Conservation (phyloP, 1,140 invertebrate species). For the Caerostris darwini region DNA sequence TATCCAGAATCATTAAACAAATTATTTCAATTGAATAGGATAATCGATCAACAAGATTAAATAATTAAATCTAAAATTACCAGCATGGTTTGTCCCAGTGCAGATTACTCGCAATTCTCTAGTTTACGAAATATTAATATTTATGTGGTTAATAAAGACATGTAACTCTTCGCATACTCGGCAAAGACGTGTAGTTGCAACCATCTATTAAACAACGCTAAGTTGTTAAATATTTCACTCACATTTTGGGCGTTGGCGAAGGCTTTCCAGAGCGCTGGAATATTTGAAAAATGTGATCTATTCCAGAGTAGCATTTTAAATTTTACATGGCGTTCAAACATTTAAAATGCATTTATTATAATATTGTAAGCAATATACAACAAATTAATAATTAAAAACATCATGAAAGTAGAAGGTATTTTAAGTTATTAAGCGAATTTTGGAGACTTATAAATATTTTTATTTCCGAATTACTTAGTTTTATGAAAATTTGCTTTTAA, state of each 20-base stretch:
- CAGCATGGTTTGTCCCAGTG: constrained; percentile 1
- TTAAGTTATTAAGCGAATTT: too few species aligned
- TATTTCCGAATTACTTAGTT: too few species aligned
- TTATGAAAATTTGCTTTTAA: too few species aligned
- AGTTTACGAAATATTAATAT: constrained; percentile 49
- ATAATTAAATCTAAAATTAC: constrained; percentile 49
- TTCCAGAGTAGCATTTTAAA: constrained; percentile 8
- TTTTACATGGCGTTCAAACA: not conserved
- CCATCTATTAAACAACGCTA: constrained; percentile 47
- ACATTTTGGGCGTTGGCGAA: constrained; percentile 28
- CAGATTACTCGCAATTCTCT: constrained; percentile 34
- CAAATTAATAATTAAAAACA: not conserved
- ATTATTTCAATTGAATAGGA: constrained; percentile 28
- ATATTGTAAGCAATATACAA: not conserved
- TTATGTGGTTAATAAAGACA: constrained; percentile 54
- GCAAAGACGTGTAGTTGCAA: not conserved
- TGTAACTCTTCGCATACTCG: not conserved
- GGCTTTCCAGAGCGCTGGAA: not conserved
- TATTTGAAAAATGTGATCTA: constrained; percentile 8
- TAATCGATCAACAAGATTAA: constrained; percentile 36
- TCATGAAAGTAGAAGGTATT: too few species aligned
- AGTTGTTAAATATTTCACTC: constrained; percentile 58
- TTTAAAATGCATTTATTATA: not conserved
- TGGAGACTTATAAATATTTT: too few species aligned
- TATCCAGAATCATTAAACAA: not conserved